Conservation (phyloP, 2,888 invertebrate species). For the Lithophane socia region DNA sequence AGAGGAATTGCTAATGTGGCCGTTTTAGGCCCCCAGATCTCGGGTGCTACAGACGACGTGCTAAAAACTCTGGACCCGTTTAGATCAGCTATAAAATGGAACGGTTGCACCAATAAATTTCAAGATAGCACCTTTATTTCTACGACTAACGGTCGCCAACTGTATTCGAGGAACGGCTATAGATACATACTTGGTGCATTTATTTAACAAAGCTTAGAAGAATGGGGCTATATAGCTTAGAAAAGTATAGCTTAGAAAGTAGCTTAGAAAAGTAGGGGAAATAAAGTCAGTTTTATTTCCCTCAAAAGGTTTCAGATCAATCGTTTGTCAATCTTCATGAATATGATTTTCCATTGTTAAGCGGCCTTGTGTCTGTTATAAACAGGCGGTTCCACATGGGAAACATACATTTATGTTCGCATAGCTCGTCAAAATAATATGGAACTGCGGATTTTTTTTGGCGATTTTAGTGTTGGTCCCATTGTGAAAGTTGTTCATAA, state of each 20-base stretch:
- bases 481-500: too few species aligned
- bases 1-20: too few species aligned
- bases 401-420: neutral
- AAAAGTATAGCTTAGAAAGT: too few species aligned
- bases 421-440: too few species aligned
- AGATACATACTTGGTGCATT: neutral
- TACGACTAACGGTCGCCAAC: conserved; percentile 23
- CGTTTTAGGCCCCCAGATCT: neutral
- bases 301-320: conserved; percentile 2
- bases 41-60: conserved; percentile 37
- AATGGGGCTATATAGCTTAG: too few species aligned
- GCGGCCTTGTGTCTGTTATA: neutral
- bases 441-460: too few species aligned
- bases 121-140: conserved; percentile 53
- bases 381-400: neutral
- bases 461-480: too few species aligned
- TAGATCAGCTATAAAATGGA: conserved; percentile 64
- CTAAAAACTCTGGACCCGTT: conserved; percentile 48
- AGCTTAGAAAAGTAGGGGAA: neutral
- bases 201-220: conserved; percentile 4
- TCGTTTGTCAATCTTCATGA: conserved; percentile 16
- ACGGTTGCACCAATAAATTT: conserved; percentile 59
- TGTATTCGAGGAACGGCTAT: neutral
- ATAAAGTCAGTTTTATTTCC: conserved; percentile 6
- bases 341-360: neutral